Evolutionary conservation across 2,797 vertebrate species (phyloP).

Genomic region (Platalea minor): DNA sequence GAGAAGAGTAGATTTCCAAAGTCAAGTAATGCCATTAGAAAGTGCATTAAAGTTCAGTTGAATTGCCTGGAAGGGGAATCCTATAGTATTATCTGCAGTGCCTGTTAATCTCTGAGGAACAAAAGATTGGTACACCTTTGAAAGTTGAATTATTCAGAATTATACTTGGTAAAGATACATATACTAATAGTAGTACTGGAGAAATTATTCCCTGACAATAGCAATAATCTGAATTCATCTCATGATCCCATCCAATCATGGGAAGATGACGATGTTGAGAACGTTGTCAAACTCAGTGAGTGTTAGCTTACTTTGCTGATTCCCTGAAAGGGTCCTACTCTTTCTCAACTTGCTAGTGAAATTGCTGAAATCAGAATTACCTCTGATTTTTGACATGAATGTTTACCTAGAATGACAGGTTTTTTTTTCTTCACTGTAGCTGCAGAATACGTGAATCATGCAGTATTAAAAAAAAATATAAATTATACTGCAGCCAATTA

Average conservation of each 20-base stretch:
- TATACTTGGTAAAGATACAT: neutral
- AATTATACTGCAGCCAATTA: neutral
- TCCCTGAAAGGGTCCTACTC: neutral
- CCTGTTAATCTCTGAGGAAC: neutral
- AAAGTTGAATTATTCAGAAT: neutral
- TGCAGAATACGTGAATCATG: neutral
- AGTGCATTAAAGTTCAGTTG: neutral
- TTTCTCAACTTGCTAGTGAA: neutral
- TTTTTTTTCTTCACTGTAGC: neutral
- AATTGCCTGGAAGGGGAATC: neutral
- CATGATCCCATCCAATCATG: neutral
- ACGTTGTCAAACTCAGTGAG: neutral
- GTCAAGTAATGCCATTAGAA: neutral
- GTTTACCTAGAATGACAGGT: neutral
- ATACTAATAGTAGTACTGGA: neutral
- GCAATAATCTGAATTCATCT: neutral
- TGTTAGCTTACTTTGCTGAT: neutral
- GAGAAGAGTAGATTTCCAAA: neutral
- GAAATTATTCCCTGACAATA: neutral
- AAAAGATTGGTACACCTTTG: rapidly evolving
- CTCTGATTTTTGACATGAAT: neutral
- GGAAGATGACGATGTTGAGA: neutral
- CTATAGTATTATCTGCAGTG: neutral
- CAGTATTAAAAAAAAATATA: neutral
- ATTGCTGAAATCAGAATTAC: neutral